A percentile compares a stretch with the other conserved stretches of the same genome.
These are phyloP conservation scores for Paralichthys olivaceus DNA, from an alignment of 2,113 vertebrate species.

Conservation along the genomic window DNA sequence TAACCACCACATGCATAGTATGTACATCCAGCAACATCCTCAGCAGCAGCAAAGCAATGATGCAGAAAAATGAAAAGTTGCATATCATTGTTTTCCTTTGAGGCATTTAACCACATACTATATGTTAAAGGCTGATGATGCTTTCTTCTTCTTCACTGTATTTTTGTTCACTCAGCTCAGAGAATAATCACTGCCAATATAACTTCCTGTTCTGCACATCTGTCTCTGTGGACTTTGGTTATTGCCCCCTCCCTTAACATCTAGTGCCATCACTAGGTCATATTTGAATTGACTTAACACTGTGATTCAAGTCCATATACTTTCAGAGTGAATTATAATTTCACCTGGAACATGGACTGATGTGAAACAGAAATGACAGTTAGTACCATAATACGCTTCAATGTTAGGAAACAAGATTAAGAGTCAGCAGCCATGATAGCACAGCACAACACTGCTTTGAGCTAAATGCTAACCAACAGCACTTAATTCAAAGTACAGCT, in stretches of 20 bases:
- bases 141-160: conserved; percentile 4
- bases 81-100: conserved; percentile 16
- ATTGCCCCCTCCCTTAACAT: neutral
- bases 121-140: conserved; percentile 6
- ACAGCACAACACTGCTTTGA: neutral
- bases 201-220: neutral
- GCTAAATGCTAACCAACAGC: neutral
- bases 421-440: too few relatives aligned
- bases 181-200: conserved; percentile 3
- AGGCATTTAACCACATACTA: conserved; percentile 12
- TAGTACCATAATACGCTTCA: too few relatives aligned
- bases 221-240: too few relatives aligned
- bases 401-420: too few relatives aligned
- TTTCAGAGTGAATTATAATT: too few relatives aligned
- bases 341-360: too few relatives aligned
- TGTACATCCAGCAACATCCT: neutral
- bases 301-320: too few relatives aligned
- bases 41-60: conserved; percentile 25
- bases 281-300: too few relatives aligned
- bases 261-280: neutral
- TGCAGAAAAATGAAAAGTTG: conserved; percentile 35
- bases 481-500: neutral
- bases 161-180: conserved; percentile 16
- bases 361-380: too few relatives aligned
- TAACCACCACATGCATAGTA: neutral